phyloP scores from a whole-genome alignment of 2,797 vertebrate genomes.

The Tinamus major region DNA sequence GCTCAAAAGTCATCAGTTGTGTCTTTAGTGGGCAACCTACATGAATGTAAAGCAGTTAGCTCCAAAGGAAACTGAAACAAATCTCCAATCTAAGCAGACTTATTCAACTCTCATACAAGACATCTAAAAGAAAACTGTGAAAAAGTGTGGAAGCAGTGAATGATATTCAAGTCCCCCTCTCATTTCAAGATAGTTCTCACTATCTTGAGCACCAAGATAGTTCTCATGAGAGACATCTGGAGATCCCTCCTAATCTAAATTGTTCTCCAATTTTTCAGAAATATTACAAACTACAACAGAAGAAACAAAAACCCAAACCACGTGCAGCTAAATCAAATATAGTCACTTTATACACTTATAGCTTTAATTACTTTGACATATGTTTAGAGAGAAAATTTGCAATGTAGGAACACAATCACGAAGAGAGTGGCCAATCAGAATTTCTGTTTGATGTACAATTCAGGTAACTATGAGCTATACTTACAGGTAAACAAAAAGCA shows the following conservation, averaged over 20 bases:
- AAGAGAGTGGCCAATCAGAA: neutral
- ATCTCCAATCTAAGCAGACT: neutral
- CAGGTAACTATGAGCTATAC: neutral
- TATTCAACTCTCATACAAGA: neutral
- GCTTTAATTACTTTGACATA: neutral
- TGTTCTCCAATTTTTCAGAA: neutral
- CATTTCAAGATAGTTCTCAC: slow-evolving; percentile 22
- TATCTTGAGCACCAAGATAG: neutral
- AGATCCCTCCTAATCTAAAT: neutral
- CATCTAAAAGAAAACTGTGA: neutral
- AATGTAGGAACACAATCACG: neutral
- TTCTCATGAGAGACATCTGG: neutral
- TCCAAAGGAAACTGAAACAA: neutral
- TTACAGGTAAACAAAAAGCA: neutral
- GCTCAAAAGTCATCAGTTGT: neutral
- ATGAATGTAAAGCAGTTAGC: neutral
- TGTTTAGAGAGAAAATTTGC: neutral
- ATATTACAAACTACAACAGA: neutral
- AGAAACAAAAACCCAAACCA: neutral
- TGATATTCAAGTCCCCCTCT: neutral
- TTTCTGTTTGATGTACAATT: neutral
- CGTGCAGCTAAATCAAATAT: neutral
- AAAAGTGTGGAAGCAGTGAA: neutral
- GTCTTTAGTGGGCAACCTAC: neutral
- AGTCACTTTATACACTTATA: neutral